Evolutionary conservation across 2,888 invertebrate species (phyloP), one percentile per base, ranked within the genome.

Genomic region (Margaritifera margaritifera): DNA sequence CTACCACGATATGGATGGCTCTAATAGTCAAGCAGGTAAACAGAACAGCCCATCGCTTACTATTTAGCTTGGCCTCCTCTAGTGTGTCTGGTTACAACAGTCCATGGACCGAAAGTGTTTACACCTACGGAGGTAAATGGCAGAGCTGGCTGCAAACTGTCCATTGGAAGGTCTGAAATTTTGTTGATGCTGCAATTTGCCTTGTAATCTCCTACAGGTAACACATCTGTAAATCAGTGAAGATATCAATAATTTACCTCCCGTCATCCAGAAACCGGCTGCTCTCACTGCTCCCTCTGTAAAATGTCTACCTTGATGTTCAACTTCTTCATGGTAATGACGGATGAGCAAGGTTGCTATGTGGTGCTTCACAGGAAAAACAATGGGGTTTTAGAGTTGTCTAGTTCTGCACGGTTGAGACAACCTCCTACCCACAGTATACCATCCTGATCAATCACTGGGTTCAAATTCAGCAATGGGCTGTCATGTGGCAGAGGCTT

Each of bases 41-140:
- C 24, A 77, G 42, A 20, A 70, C 25, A 20, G 58, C 73, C 77
- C 75, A 78, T 42, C 76, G 56, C 69, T 77, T 78, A n/a, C 22
- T 54, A n/a, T 51, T 62, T n/a, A 15, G 74, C 64, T 25, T 67
- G 61, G n/a, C 76, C 74, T 53, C 70, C 68, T 66, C 75, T 63
- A 4, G 72, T 72, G 22, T 52, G 59, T 20, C 74, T 25, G 22
- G 69, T 59, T 6, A 72, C 55, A 61, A 77, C 62, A 22, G 58
- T 22, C 74, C 72, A 75, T 8, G 75, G 68, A 15, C 74, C 72
- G 53, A 77, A 74, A 2, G 56, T 64, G 58, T 78, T 74, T 1
- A 76, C 66, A 18, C 76, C 78, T 18, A 73, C 71, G 60, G 64
- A 69, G n/a, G 69, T 73, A 62, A 73, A 79, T 50, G 77, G 73